These are phyloP conservation scores for Sialis fuliginosa DNA, from an alignment of 2,888 invertebrate genomes.

Conservation along the genomic window DNA sequence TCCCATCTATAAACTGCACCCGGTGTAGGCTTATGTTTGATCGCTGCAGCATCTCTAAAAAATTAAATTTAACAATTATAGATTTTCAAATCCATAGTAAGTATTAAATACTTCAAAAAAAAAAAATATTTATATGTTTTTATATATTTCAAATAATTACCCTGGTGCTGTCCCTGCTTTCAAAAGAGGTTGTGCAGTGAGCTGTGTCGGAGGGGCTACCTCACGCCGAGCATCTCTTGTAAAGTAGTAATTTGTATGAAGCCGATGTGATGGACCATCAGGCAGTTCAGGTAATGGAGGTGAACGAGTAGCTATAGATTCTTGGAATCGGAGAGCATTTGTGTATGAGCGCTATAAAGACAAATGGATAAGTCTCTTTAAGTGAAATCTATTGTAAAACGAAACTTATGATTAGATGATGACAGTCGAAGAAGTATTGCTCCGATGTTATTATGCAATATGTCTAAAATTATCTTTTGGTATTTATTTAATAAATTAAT, in stretches of 20 bases:
- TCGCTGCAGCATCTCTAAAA: neutral
- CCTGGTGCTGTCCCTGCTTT: constrained; percentile 17
- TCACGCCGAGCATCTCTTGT: constrained; percentile 67
- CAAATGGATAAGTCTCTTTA: constrained; percentile 1
- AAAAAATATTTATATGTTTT: neutral
- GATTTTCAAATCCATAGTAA: neutral
- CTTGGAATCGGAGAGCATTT: constrained; percentile 47
- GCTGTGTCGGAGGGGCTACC: constrained; percentile 40
- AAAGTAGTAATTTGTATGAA: constrained; percentile 71
- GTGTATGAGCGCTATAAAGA: constrained; percentile 36
- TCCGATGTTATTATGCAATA: constrained; percentile 1
- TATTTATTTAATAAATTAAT: constrained; percentile 6
- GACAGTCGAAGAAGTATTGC: no score
- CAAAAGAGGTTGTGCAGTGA: constrained; percentile 21
- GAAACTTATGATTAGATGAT: neutral
- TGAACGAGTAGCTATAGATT: constrained; percentile 48
- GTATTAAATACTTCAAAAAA: neutral
- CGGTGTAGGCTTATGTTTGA: neutral
- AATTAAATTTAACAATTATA: neutral
- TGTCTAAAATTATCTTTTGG: neutral
- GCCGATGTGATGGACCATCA: constrained; percentile 61
- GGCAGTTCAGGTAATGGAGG: constrained; percentile 70
- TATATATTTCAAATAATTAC: neutral
- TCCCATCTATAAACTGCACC: constrained; percentile 3
- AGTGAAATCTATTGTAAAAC: no score